These are phyloP conservation scores for Dicrostonyx torquatus DNA, from an alignment of 2,797 vertebrate species.

Conservation along the genomic window DNA sequence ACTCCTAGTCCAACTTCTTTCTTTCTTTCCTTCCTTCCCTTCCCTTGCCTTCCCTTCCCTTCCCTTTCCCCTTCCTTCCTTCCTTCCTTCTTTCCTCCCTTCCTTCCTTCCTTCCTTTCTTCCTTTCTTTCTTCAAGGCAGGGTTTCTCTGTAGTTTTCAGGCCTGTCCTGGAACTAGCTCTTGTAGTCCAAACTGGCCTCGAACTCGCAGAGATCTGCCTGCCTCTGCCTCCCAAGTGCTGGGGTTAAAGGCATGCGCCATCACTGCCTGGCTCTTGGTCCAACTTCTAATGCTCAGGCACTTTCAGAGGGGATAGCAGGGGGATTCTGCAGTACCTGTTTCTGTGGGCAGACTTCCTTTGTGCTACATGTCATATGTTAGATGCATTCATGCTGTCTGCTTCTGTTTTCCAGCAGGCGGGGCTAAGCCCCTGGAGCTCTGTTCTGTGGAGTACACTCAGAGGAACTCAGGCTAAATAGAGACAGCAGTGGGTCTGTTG, in stretches of 20 bases:
- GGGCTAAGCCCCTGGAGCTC: not conserved
- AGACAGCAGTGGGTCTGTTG: not conserved
- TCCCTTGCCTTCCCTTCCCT: accelerated
- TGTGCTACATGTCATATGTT: not conserved
- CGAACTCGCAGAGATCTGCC: no score
- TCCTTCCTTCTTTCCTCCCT: no score
- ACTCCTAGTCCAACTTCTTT: not conserved
- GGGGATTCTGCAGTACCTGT: not conserved
- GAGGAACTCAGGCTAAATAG: not conserved
- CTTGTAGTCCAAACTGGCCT: no score
- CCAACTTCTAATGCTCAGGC: not conserved
- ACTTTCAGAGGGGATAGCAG: not conserved
- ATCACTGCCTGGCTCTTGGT: no score
- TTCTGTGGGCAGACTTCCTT: not conserved
- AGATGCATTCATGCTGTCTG: not conserved
- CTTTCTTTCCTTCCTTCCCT: no score
- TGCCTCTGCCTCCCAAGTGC: no score
- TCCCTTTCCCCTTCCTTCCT: accelerated
- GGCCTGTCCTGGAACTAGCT: no score
- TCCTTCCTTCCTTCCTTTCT: no score
- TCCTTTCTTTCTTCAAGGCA: no score
- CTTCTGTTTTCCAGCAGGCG: not conserved
- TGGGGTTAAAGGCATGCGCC: no score
- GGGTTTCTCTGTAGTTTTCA: no score
- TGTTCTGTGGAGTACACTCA: not conserved